These are phyloP conservation scores for Eptesicus fuscus DNA, from an alignment of 2,113 vertebrate species.

Conservation along the genomic window DNA sequence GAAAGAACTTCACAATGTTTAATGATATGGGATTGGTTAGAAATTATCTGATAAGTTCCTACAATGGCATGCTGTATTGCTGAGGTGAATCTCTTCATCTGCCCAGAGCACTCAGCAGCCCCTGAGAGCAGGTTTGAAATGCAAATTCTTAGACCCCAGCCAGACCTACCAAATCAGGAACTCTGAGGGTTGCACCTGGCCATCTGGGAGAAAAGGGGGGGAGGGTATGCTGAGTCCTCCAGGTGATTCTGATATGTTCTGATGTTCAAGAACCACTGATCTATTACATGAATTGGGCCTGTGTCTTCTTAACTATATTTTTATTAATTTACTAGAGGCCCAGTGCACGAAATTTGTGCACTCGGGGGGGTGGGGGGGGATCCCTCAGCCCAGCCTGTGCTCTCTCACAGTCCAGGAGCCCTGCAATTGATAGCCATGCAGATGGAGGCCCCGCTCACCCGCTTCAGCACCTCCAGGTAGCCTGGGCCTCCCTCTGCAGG, in stretches of 20 bases:
- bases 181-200: neutral
- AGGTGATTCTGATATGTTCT: neutral
- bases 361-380: rapidly evolving
- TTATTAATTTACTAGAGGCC: neutral
- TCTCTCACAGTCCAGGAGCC: no score
- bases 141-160: neutral
- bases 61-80: neutral
- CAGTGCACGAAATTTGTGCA: no score
- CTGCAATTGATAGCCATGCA: no score
- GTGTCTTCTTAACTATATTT: neutral
- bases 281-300: neutral
- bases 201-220: neutral
- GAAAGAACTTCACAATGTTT: neutral
- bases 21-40: neutral
- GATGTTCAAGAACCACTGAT: neutral
- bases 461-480: no score
- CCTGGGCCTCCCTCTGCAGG: no score
- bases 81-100: no score
- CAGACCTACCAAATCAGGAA: neutral
- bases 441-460: no score
- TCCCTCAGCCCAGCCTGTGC: no score
- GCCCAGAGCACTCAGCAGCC: neutral
- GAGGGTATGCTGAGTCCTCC: neutral
- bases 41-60: neutral
- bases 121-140: neutral